Base-by-base conservation (phyloP, 2,888 invertebrate species). In the Napeogenes sylphis region DNA sequence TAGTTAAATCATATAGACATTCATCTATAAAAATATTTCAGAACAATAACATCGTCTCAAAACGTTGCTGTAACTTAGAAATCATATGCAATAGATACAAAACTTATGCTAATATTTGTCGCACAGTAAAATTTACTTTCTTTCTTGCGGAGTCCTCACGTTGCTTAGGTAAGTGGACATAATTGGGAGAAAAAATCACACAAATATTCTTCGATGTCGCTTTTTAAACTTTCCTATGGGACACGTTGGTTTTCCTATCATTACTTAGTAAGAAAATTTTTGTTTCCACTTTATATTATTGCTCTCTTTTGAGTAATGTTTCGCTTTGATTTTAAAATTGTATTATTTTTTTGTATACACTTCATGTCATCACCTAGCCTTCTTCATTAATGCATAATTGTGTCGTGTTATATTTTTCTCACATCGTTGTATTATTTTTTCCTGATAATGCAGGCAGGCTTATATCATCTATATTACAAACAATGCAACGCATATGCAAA, bases 91-190 rank as follows among this genome's bases (percentile, higher is more conserved):
- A 80, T 70, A 70, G 73, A 79, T 79, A 80, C 81, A 74, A 77
- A 73, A 58, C 71, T 80, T 79, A 77, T 74, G 76, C 78, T 79
- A 81, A 81, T 81, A 81, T 82, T 82, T 81, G 79, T 81, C 87
- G 90, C 90, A 90, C 90, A 87, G 88, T 90, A 85, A 87, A 90
- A 79, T 85, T 89, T 90, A 86, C 80, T 90, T 90, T 90, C 81
- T 90, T 90, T 90, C 89, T 90, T 90, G 90, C 90, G 90, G 90
- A 90, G 90, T 87, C 90, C 90, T 89, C 90, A 87, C 88, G 85
- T 90, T 89, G 87, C 82, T 76, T 89, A 89, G 90, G 90, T 90
- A 86, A 90, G 90, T 90, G 86, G 87, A 87, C 84, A 84, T 82
- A 80, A 81, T 85, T 83, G 72, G 76, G 80, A 77, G 70, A 77